Base-by-base conservation (phyloP, 1,140 invertebrate genomes). In the Cydia pomonella region DNA sequence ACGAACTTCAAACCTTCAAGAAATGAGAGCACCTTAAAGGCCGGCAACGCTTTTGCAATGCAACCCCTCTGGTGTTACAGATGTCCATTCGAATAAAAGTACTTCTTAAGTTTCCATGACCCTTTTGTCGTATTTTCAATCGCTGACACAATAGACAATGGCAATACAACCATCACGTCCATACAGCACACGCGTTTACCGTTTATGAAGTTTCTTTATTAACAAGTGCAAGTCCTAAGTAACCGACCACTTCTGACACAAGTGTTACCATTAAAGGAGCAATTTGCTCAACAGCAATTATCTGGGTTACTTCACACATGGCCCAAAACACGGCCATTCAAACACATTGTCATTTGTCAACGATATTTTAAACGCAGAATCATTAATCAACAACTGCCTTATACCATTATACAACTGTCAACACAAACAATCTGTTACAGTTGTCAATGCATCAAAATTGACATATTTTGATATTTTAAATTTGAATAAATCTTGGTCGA, bases 401-500 rank as follows among this genome's bases (percentile, higher is more conserved):
- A 23, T 13, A 66, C 63, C 63, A 69, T 38, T 38, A 69, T 38
- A 69, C n/a, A 41, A 29, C 18, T 69, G 64, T 69, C 64, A 69
- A 69, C 33, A 69, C 64, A 69, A 69, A 69, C 64, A 38, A 69
- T 69, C 33, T 18, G 64, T 69, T 69, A 69, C 29, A 69, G 16
- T 69, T 69, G 64, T 69, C 64, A 38, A 69, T 69, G 27, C n/a
- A 69, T 69, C 64, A 69, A 69, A 21, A 69, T 38, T 69, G 64
- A 69, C 64, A 38, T 66, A 66, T 69, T 69, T 59, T n/a, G 41
- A 69, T n/a, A n/a, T n/a, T n/a, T n/a, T n/a, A 69, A 69, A 69
- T 41, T 33, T 33, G 64, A 69, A 23, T 69, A 25, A 29, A 69
- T 69, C 64, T 38, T 69, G 64, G 27, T 18, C 64, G n/a, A 25